These are phyloP conservation scores for Chaetodon trifascialis DNA, from an alignment of 2,113 vertebrate species.

Conservation along the genomic window DNA sequence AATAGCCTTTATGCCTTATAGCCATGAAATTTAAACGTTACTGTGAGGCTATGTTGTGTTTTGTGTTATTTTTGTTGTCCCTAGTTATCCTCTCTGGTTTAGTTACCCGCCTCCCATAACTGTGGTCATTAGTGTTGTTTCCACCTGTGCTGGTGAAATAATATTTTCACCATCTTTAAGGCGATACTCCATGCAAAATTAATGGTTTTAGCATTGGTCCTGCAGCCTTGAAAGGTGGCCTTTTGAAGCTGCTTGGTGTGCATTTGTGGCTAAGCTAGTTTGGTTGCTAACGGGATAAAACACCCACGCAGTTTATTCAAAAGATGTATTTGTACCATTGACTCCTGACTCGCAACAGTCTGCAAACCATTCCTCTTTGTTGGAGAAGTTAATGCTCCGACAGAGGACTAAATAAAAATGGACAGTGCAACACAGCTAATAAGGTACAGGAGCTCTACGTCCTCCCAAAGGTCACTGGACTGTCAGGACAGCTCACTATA, in stretches of 20 bases:
- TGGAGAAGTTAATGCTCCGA: background rate
- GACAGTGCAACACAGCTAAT: background rate
- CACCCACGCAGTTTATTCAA: background rate
- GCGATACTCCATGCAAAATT: background rate
- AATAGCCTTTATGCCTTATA: background rate
- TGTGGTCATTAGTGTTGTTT: conserved; percentile 20
- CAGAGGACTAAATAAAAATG: background rate
- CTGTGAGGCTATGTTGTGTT: background rate
- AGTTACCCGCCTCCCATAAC: background rate
- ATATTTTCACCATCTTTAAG: conserved; percentile 7
- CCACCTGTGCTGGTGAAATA: conserved; percentile 10
- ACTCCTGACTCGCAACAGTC: background rate
- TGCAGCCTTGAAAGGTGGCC: background rate
- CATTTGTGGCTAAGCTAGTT: background rate
- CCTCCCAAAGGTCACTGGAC: background rate
- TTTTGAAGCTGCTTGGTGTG: background rate
- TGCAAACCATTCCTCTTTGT: background rate
- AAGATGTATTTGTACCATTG: background rate
- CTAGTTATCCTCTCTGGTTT: background rate
- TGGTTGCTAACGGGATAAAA: no score
- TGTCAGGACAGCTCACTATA: background rate
- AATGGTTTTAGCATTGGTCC: background rate
- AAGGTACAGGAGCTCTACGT: background rate
- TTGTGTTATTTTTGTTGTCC: conserved; percentile 5
- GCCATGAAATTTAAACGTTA: conserved; percentile 9